Evolutionary conservation across 2,888 invertebrate species (phyloP), one percentile per base, ranked within the genome.

Genomic region (Agrilus cyanescens): DNA sequence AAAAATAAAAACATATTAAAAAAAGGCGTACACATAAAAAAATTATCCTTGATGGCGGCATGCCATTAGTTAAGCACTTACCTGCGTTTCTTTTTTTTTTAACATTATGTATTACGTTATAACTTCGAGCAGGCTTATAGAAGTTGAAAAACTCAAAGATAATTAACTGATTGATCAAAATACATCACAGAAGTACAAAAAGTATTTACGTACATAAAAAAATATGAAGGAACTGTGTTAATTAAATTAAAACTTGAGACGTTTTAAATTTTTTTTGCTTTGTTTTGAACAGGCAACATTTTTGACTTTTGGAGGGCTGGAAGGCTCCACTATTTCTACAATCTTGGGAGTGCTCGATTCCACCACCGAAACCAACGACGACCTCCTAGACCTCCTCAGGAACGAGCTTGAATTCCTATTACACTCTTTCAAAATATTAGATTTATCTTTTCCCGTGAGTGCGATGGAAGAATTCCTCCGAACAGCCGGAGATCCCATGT

Each of bases 261-360:
- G 54, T 50, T 61, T 62, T 38, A 65, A 45, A 44, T 56, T 60
- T 44, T 55, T 56, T 49, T 61, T 62, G 44, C 63, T 65, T 47
- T 59, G 58, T 41, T 57, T 58, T 4, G 63, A 62, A 44, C 64
- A 55, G 5, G 56, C 57, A 12, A 57, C 49, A 12, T 48, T 42
- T 42, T 56, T 56, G 12, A 56, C 50, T 47, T 55, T 59, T 2
- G 60, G 61, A 2, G 63, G 63, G 44, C 62, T 63, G 4, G 60
- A 57, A 1, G 61, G 58, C 33, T 57, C 56, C 14, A 46, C 45
- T 4, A 47, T 35, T 14, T 50, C 50, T 20, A 40, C 35, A 13
- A 33, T 38, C 30, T 43, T 46, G 12, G 42, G 45, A 18, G 44
- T 47, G 31, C 31, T 40, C 40, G 25, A 15, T 50, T 51, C 4